Conservation (phyloP, 2,888 invertebrate genomes). For the Mycogona germanica region DNA sequence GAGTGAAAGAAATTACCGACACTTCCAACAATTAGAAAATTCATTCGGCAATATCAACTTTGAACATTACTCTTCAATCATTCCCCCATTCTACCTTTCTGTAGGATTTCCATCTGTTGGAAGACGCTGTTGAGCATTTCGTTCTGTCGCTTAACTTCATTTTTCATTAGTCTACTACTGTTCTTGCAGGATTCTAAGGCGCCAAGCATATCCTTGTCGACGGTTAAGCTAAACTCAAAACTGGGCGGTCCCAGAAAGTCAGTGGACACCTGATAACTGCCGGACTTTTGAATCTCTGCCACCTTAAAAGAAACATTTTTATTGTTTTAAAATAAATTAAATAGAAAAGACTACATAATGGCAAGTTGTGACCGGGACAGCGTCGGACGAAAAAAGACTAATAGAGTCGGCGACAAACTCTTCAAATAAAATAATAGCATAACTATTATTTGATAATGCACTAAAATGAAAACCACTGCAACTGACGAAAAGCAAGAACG, state of each 20-base stretch:
- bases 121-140: background rate
- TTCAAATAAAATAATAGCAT: no score
- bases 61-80: no score
- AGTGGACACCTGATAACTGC: background rate
- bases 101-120: constrained; percentile 1
- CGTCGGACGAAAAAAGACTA: no score
- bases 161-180: constrained; percentile 1
- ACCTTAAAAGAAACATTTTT: background rate
- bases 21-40: no score
- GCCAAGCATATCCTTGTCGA: constrained; percentile 1
- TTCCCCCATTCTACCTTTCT: no score
- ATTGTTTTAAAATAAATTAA: background rate
- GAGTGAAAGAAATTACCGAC: no score
- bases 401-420: no score
- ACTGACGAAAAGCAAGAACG: no score
- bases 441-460: no score
- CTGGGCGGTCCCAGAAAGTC: background rate
- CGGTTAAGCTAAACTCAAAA: background rate
- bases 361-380: no score
- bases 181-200: constrained; percentile 1
- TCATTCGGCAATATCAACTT: no score
- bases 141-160: constrained; percentile 4
- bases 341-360: background rate
- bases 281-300: constrained; percentile 7
- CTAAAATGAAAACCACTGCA: no score